Evolutionary conservation across 2,113 vertebrate species (phyloP).

Genomic region (Macrotis lagotis): DNA sequence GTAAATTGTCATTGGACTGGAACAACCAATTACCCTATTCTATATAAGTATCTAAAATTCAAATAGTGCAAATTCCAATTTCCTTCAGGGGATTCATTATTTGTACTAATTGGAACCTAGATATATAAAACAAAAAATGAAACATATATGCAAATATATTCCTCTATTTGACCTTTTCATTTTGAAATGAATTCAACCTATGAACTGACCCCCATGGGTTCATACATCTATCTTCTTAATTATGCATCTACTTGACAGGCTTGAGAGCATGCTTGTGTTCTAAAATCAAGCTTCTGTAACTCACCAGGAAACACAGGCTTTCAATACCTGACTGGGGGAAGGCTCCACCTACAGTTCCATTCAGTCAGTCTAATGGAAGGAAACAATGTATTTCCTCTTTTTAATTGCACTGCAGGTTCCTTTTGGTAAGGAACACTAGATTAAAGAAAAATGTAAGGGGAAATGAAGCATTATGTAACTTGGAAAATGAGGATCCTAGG

Average conservation of each 20-base stretch:
- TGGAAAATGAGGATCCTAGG: not conserved
- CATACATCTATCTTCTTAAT: not conserved
- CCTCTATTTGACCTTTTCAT: not conserved
- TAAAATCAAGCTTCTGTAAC: not conserved
- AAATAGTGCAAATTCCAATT: not conserved
- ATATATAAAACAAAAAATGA: not conserved
- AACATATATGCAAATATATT: rapidly evolving
- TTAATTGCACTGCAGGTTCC: not conserved
- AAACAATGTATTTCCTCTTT: not conserved
- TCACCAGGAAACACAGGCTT: constrained; percentile 3
- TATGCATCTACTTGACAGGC: not conserved
- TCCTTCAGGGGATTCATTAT: not conserved
- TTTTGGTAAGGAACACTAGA: not conserved
- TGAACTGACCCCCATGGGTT: not conserved
- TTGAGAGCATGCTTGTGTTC: not conserved
- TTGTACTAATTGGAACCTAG: not conserved
- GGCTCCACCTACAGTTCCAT: not conserved
- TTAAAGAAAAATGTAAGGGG: not conserved
- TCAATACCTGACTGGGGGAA: not conserved
- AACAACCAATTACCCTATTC: not conserved
- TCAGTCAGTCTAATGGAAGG: not conserved
- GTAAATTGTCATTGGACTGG: not conserved
- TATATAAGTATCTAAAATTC: not conserved
- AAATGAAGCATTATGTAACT: not conserved
- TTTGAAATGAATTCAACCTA: not conserved